A percentile compares a stretch with the other conserved stretches of the same genome.
Evolutionary conservation across 2,797 vertebrate genomes (phyloP).

Genomic region (Heterohyrax brucei): DNA sequence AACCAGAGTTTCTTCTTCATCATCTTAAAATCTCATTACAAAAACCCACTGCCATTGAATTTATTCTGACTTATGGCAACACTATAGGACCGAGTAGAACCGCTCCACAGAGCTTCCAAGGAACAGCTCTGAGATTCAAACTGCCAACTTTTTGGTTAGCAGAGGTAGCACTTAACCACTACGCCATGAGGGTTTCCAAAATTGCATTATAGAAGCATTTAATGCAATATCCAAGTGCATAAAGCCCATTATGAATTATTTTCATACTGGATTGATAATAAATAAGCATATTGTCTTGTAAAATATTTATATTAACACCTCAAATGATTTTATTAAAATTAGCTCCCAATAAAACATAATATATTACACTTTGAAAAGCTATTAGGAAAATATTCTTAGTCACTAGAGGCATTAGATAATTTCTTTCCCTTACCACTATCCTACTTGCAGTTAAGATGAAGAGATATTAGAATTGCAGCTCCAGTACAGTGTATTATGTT

Average conservation of each 20-base stretch:
- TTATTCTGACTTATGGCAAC: too few relatives aligned
- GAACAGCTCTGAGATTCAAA: too few relatives aligned
- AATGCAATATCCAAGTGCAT: not conserved
- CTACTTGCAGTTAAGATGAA: conserved; percentile 23
- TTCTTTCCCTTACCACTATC: conserved; percentile 37
- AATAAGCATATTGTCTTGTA: not conserved
- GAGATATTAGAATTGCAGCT: conserved; percentile 26
- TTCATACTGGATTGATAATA: conserved; percentile 53
- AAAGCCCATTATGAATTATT: conserved; percentile 74
- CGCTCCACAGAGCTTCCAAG: too few relatives aligned
- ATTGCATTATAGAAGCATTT: conserved; percentile 34
- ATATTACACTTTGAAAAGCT: conserved; percentile 61
- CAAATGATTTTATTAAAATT: conserved; percentile 71
- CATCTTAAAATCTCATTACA: conserved; percentile 62
- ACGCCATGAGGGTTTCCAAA: not conserved
- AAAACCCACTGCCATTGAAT: not conserved
- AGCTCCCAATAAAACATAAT: conserved; percentile 25
- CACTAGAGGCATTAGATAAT: not conserved
- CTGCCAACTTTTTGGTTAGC: too few relatives aligned
- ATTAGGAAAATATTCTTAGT: conserved; percentile 39
- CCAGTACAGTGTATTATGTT: conserved; percentile 8
- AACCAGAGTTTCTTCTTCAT: not conserved
- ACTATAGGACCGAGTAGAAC: too few relatives aligned
- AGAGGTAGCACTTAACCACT: too few relatives aligned
- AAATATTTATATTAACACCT: conserved; percentile 76